phyloP scores from a whole-genome alignment of 1,140 invertebrate species.

The Drosophila saltans region DNA sequence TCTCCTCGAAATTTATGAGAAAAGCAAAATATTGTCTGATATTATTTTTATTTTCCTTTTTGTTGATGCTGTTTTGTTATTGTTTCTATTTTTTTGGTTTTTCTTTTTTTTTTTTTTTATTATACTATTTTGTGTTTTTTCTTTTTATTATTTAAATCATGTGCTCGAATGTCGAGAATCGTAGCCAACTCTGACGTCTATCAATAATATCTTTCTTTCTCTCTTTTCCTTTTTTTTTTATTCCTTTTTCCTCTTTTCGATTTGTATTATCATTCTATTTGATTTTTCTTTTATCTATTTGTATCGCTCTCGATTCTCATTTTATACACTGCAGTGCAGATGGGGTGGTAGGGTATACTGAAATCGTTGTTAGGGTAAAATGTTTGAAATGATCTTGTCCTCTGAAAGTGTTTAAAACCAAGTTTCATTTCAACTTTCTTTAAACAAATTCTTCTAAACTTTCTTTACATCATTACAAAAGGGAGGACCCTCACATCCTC shows the following conservation, averaged over 20 bases:
- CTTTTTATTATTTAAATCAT: constrained; percentile 72
- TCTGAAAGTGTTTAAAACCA: too few species aligned
- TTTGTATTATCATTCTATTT: constrained; percentile 18
- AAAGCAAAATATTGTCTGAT: constrained; percentile 53
- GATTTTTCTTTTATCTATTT: constrained; percentile 5
- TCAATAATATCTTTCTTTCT: constrained; percentile 58
- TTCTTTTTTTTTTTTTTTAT: constrained; percentile 20
- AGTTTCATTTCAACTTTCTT: too few species aligned
- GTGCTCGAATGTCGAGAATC: constrained; percentile 47
- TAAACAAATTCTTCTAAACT: too few species aligned
- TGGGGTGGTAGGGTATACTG: neutral
- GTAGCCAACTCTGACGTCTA: constrained; percentile 71
- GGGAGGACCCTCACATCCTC: too few species aligned
- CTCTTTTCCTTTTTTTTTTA: constrained; percentile 16
- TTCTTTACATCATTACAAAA: too few species aligned
- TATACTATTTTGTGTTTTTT: constrained; percentile 19
- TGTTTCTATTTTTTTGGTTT: constrained; percentile 4
- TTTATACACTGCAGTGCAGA: neutral
- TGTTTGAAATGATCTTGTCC: too few species aligned
- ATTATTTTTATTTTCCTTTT: constrained; percentile 28
- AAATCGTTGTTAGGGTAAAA: too few species aligned
- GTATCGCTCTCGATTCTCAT: neutral
- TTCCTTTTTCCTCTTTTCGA: constrained; percentile 4
- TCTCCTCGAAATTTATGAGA: constrained; percentile 60
- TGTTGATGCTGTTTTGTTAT: constrained; percentile 9